A percentile compares a stretch with the other conserved stretches of the same genome.
Conservation (phyloP, 2,888 invertebrate genomes). For the Mallateleia sp. region DNA sequence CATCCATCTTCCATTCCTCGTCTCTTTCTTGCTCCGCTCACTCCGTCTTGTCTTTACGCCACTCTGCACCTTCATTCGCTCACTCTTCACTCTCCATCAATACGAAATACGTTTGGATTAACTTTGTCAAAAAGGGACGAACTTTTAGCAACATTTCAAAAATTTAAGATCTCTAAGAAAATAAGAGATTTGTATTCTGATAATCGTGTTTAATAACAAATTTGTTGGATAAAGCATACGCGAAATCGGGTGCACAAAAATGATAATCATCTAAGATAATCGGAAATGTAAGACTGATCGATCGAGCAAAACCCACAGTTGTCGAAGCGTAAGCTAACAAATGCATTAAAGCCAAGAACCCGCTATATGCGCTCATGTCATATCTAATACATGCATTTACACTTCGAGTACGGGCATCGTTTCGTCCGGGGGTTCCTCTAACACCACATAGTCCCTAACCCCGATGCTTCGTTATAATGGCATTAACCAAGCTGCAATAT, state of each 20-base stretch:
- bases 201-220: no score
- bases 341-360: slow-evolving; percentile 88
- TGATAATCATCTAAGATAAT: slow-evolving; percentile 61
- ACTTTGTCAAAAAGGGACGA: slow-evolving; percentile 72
- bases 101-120: slow-evolving; percentile 60
- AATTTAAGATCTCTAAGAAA: background rate
- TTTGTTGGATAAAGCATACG: no score
- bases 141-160: slow-evolving; percentile 80
- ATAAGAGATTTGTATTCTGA: background rate
- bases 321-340: slow-evolving; percentile 76
- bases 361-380: slow-evolving; percentile 87
- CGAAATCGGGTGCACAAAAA: background rate
- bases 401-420: slow-evolving; percentile 71
- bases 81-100: slow-evolving; percentile 29
- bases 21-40: slow-evolving; percentile 28
- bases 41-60: slow-evolving; percentile 47
- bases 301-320: slow-evolving; percentile 54
- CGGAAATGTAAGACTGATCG: slow-evolving; percentile 61
- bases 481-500: slow-evolving; percentile 89
- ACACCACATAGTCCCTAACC: slow-evolving; percentile 81
- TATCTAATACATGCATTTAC: slow-evolving; percentile 88
- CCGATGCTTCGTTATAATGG: slow-evolving; percentile 88
- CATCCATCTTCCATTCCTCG: slow-evolving; percentile 34
- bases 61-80: slow-evolving; percentile 36
- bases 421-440: slow-evolving; percentile 78